Evolutionary conservation across 2,113 vertebrate genomes (phyloP).

Genomic region (Hippolais icterina): DNA sequence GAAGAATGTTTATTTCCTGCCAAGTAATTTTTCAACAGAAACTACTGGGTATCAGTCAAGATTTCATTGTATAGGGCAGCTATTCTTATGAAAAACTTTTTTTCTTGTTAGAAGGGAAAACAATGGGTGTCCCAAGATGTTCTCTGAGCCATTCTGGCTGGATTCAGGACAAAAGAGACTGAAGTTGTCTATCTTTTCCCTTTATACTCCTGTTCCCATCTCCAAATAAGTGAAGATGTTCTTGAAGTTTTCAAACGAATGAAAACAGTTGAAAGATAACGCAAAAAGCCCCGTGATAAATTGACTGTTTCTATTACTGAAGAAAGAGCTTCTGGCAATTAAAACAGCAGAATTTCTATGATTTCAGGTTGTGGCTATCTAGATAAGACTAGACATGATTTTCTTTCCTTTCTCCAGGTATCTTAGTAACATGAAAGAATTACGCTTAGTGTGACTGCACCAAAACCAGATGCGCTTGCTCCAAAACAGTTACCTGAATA

Average conservation of each 20-base stretch:
- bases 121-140: neutral
- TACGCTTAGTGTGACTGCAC: neutral
- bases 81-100: neutral
- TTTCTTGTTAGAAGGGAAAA: neutral
- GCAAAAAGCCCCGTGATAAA: neutral
- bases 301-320: neutral
- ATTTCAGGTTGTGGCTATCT: neutral
- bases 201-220: neutral
- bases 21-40: slow-evolving; percentile 45
- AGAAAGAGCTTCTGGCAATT: neutral
- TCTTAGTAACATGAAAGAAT: neutral
- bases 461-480: neutral
- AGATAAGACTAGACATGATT: neutral
- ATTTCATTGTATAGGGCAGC: neutral
- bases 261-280: neutral
- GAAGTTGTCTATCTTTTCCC: neutral
- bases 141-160: neutral
- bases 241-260: neutral
- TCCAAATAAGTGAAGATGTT: neutral
- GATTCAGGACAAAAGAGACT: neutral
- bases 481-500: neutral
- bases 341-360: neutral
- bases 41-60: slow-evolving; percentile 21
- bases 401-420: neutral
- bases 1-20: slow-evolving; percentile 36